Conservation (phyloP, 2,113 vertebrate genomes). For the Cyphomyrus discorhynchus region DNA sequence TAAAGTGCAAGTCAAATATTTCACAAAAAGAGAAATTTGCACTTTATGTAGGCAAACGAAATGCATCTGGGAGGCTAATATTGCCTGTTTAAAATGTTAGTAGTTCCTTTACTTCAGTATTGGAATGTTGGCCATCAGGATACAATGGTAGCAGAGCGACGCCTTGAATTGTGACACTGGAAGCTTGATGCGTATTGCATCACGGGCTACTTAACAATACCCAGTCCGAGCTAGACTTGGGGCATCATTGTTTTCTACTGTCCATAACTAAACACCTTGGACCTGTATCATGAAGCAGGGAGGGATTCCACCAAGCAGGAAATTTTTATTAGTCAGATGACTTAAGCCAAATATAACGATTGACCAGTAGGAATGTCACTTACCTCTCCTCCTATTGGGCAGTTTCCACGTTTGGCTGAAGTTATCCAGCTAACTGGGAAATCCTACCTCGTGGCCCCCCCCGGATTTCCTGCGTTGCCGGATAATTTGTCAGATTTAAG, state of each 20-base stretch:
- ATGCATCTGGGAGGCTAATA: background rate
- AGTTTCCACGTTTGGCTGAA: background rate
- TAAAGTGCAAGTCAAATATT: too few species aligned
- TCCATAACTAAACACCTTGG: background rate
- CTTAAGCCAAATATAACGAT: too few species aligned
- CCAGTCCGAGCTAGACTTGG: background rate
- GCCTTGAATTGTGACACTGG: background rate
- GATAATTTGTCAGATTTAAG: background rate
- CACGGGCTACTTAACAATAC: background rate
- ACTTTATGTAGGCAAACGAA: too few species aligned
- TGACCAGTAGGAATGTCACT: too few species aligned
- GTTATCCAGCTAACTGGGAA: background rate
- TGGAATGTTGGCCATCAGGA: background rate
- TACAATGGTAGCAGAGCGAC: background rate
- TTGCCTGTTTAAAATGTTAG: background rate
- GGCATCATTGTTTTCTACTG: background rate
- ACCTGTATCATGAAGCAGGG: background rate
- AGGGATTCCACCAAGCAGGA: background rate
- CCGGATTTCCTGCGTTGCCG: background rate
- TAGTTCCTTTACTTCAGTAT: background rate
- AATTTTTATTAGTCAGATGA: too few species aligned
- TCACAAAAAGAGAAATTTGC: too few species aligned
- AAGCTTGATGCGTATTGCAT: background rate
- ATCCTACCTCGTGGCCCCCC: background rate
- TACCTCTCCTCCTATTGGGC: too few species aligned